A percentile compares a stretch with the other conserved stretches of the same genome.
Conservation (phyloP, 92 coral and sea anemone genomes). For the Galaxea fascicularis region DNA sequence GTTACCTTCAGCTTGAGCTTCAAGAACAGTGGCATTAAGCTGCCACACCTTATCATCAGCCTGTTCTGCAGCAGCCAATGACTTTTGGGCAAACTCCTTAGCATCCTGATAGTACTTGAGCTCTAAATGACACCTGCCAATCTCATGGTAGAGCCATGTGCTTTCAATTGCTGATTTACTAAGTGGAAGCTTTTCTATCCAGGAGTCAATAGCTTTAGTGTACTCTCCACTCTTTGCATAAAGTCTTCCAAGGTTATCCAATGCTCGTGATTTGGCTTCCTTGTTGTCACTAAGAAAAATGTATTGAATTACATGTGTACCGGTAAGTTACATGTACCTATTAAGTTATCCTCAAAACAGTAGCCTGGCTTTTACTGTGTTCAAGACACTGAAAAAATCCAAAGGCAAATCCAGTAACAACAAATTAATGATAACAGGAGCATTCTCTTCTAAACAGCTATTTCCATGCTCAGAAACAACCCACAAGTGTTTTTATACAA, state of each 20-base stretch:
- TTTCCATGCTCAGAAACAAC: no score
- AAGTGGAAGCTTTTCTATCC: constrained; percentile 95
- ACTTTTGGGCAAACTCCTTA: constrained; percentile 95
- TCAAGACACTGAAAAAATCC: no score
- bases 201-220: constrained; percentile 89
- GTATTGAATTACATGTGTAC: no score
- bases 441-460: no score
- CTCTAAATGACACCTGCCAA: constrained; percentile 97
- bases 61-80: constrained; percentile 95
- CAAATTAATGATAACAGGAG: no score
- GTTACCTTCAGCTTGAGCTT: constrained; percentile 96
- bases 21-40: constrained; percentile 94
- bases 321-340: no score
- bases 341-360: no score
- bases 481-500: no score
- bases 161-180: constrained; percentile 93
- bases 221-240: constrained; percentile 91
- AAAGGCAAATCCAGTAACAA: no score
- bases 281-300: constrained; percentile 65
- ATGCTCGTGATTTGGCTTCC: constrained; percentile 96
- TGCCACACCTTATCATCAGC: constrained; percentile 98
- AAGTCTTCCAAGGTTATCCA: constrained; percentile 93
- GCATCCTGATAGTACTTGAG: constrained; percentile 96
- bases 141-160: constrained; percentile 97
- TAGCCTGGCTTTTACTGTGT: no score